These are phyloP conservation scores for Numenius phaeopus DNA, from an alignment of 2,797 vertebrate genomes.

Conservation along the genomic window DNA sequence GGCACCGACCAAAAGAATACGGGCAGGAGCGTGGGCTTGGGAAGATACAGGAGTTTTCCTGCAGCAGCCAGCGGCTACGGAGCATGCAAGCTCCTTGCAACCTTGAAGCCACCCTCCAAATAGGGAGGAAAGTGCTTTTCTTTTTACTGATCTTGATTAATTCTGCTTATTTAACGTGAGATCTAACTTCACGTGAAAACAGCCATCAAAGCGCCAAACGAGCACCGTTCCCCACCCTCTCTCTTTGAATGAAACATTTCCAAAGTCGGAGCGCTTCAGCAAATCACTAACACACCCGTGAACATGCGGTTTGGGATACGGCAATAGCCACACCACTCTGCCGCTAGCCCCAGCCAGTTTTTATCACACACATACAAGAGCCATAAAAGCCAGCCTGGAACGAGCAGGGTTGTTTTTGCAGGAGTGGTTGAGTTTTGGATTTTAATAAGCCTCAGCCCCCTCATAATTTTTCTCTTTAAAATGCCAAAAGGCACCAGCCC, in stretches of 20 bases:
- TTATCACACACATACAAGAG: slow-evolving; percentile 12
- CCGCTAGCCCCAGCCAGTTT: slow-evolving; percentile 15
- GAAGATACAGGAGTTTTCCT: neutral
- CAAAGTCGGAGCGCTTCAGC: neutral
- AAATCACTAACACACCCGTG: slow-evolving; percentile 42
- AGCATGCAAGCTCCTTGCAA: neutral
- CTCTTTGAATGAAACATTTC: neutral
- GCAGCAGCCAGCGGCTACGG: neutral
- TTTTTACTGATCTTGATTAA: neutral
- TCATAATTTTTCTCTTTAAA: slow-evolving; percentile 55
- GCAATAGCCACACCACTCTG: neutral
- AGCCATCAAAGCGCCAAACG: neutral
- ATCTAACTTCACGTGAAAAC: neutral
- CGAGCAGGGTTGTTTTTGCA: slow-evolving; percentile 39
- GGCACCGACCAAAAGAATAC: neutral
- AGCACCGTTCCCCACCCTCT: neutral
- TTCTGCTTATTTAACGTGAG: neutral
- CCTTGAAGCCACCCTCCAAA: neutral
- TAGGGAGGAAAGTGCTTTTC: neutral
- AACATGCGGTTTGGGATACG: slow-evolving; percentile 52
- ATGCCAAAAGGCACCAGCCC: slow-evolving; percentile 55
- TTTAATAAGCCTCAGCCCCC: slow-evolving; percentile 62
- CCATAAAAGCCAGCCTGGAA: slow-evolving; percentile 55
- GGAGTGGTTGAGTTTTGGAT: slow-evolving; percentile 30
- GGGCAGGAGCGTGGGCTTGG: neutral